Evolutionary conservation across 2,888 invertebrate genomes (phyloP).

Genomic region (Drosophila picticornis): DNA sequence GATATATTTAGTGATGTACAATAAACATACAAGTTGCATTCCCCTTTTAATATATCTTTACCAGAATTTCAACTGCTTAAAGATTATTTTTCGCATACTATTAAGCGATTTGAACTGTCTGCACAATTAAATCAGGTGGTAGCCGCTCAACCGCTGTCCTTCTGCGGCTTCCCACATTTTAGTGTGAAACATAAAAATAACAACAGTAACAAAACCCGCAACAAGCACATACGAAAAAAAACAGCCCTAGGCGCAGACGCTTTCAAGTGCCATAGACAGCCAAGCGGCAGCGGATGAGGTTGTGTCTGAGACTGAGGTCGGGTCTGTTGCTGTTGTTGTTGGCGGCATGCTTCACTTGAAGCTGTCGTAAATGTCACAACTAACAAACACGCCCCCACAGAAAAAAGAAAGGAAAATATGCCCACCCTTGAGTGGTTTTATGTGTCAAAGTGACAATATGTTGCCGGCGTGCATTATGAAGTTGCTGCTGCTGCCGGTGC

Average conservation of each 20-base stretch:
- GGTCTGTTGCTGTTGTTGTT: slow-evolving; percentile 47
- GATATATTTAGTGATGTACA: background rate
- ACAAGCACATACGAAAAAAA: slow-evolving; percentile 20
- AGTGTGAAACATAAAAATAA: slow-evolving; percentile 44
- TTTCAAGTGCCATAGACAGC: slow-evolving; percentile 75
- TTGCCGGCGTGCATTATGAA: slow-evolving; percentile 75
- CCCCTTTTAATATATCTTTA: background rate
- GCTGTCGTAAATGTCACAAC: slow-evolving; percentile 79
- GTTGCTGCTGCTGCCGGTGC: slow-evolving; percentile 28
- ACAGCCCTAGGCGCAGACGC: slow-evolving; percentile 74
- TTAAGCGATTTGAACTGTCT: slow-evolving; percentile 54
- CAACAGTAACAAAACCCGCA: slow-evolving; percentile 23
- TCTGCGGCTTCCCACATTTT: slow-evolving; percentile 57
- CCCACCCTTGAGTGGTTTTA: slow-evolving; percentile 73
- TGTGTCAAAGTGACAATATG: slow-evolving; percentile 83
- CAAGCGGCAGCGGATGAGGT: slow-evolving; percentile 36
- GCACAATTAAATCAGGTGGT: slow-evolving; percentile 53
- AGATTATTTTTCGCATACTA: slow-evolving; percentile 20
- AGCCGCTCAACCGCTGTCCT: slow-evolving; percentile 26
- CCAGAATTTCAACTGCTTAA: background rate
- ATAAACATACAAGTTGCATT: background rate
- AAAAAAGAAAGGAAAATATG: slow-evolving; percentile 32
- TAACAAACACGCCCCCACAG: slow-evolving; percentile 46
- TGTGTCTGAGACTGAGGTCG: slow-evolving; percentile 50
- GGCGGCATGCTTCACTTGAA: slow-evolving; percentile 68